Evolutionary conservation across 2,888 invertebrate genomes (phyloP), one percentile per base, ranked within the genome.

Genomic region (Dendrolimus houi): DNA sequence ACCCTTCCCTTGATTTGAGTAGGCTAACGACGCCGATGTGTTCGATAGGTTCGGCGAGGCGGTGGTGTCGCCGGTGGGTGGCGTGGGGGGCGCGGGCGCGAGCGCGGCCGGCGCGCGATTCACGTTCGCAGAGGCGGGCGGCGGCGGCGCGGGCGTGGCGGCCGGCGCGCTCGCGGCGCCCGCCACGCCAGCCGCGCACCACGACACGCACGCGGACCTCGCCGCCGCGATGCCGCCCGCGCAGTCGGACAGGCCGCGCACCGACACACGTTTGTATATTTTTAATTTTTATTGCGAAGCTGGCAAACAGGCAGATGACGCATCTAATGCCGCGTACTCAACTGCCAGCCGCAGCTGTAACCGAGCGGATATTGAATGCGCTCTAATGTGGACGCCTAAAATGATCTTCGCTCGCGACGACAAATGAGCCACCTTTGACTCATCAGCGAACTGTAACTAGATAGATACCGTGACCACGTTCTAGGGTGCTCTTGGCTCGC

Each of bases 11-110:
- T 14, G 14, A 14, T 14, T 14, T 14, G 14, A 14, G 14, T 1
- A 14, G 14, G 29, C 29, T 29, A 29, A 29, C 29, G 29, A 29
- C 29, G 29, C 29, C 6, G 29, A 0, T 29, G 29, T 6, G 29
- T 3, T 6, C 29, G 29, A 29, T 63, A 92, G 92, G 57, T 97
- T 97, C 85, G 96, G 97, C 52, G 97, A 97, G 79, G 97, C 97
- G 54, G 96, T 98, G 52, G 97, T 97, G 78, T 98, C 98, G 0
- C 98, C 98, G 7, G 95, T 85, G 94, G 83, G 82, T 61, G 77
- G 67, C 17, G 9, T 96, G 71, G 95, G 95, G 59, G 60, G 62
- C 79, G 95, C 95, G 57, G 94, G 96, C 54, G 96, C 95, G 76
- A 62, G 59, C 57, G 63, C 67, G 75, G 95, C 95, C 57, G 94